These are phyloP conservation scores for Hydropotes inermis DNA, from an alignment of 2,113 vertebrate genomes.

Conservation along the genomic window DNA sequence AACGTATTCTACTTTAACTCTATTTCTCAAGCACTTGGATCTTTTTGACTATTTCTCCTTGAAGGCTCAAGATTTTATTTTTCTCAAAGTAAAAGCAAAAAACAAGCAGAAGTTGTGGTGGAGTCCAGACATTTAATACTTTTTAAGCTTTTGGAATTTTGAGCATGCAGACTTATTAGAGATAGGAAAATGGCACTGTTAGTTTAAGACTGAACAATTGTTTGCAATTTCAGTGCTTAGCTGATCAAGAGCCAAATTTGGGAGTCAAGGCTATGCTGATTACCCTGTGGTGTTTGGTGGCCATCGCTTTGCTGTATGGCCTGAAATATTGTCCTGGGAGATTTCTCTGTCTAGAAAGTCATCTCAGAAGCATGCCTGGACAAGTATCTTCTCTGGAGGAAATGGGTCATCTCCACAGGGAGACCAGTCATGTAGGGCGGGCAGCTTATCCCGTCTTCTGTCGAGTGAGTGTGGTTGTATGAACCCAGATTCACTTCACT, in stretches of 20 bases:
- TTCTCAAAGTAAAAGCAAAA: background rate
- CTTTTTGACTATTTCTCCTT: background rate
- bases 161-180: background rate
- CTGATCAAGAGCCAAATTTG: background rate
- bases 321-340: background rate
- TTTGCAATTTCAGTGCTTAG: background rate
- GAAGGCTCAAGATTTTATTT: background rate
- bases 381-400: background rate
- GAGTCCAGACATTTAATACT: background rate
- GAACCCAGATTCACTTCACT: too few relatives aligned
- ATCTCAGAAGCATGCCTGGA: background rate
- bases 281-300: background rate
- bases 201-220: background rate
- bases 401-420: fast-evolving
- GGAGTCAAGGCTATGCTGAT: background rate
- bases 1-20: background rate
- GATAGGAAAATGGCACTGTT: too few relatives aligned
- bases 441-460: too few relatives aligned
- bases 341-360: background rate
- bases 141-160: background rate
- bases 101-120: background rate
- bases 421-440: fast-evolving
- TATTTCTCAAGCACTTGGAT: background rate
- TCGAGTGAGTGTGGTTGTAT: background rate
- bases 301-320: background rate